Percentiles rank a stretch among this genome's conserved stretches.
Conservation (phyloP, 2,113 vertebrate genomes). For the Hemibagrus wyckioides region DNA sequence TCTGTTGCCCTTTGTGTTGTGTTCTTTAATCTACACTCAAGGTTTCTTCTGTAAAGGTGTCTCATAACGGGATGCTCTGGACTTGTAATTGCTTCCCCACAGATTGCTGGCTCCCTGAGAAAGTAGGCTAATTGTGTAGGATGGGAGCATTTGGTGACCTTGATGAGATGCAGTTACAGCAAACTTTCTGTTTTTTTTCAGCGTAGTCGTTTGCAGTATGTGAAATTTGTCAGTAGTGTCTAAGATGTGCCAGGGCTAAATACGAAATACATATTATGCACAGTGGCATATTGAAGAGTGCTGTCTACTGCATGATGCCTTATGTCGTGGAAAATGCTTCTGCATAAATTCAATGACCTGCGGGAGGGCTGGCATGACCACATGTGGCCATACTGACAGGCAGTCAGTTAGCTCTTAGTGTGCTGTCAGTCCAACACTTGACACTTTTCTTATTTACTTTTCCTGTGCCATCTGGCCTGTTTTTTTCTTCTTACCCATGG, state of each 20-base stretch:
- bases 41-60: slow-evolving; percentile 56
- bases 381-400: slow-evolving; percentile 48
- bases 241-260: background rate
- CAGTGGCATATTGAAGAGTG: background rate
- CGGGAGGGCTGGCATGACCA: slow-evolving; percentile 35
- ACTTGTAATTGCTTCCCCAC: slow-evolving; percentile 74
- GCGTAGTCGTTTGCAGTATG: slow-evolving; percentile 39
- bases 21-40: slow-evolving; percentile 45
- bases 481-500: slow-evolving; percentile 31
- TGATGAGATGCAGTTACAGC: slow-evolving; percentile 44
- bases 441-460: slow-evolving; percentile 40
- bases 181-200: slow-evolving; percentile 32
- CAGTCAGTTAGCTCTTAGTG: slow-evolving; percentile 34
- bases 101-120: slow-evolving; percentile 65
- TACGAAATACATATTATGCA: background rate
- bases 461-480: slow-evolving; percentile 49
- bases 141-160: slow-evolving; percentile 60
- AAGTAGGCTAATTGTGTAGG: slow-evolving; percentile 73
- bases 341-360: slow-evolving; percentile 43
- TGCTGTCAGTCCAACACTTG: slow-evolving; percentile 41
- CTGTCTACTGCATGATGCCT: background rate
- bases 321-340: slow-evolving; percentile 34
- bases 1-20: slow-evolving; percentile 5
- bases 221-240: slow-evolving; percentile 22
- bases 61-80: slow-evolving; percentile 56